phyloP scores from a whole-genome alignment of 2,888 invertebrate genomes.

The Andrena marginata region DNA sequence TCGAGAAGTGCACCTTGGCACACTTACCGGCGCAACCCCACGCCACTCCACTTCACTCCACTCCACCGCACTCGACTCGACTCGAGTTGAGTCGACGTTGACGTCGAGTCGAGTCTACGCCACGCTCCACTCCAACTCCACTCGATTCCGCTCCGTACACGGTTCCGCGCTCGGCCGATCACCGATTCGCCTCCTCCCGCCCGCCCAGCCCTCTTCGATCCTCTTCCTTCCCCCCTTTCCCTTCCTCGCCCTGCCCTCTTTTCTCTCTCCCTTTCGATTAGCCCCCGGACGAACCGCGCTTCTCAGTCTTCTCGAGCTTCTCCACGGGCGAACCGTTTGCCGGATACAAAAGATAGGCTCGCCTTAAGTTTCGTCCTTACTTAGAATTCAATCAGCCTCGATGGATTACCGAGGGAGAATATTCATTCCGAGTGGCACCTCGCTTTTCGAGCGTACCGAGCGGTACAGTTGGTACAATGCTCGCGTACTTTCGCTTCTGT shows the following conservation, averaged over 20 bases:
- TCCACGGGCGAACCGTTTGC: neutral
- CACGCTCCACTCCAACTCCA: constrained; percentile 36
- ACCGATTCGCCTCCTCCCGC: constrained; percentile 53
- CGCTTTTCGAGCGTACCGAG: neutral
- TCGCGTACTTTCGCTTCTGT: constrained; percentile 2
- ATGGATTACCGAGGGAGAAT: too few species aligned
- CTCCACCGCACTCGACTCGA: constrained; percentile 40
- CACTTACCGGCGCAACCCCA: constrained; percentile 82
- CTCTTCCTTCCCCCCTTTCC: constrained; percentile 48
- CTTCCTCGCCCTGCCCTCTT: constrained; percentile 58
- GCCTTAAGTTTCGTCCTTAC: neutral
- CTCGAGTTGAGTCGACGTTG: constrained; percentile 37
- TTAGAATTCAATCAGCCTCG: too few species aligned
- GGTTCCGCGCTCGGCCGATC: constrained; percentile 58
- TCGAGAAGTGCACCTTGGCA: constrained; percentile 85
- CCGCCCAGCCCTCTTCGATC: constrained; percentile 21
- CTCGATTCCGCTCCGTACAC: constrained; percentile 61
- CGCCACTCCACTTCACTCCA: constrained; percentile 60
- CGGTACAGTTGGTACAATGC: neutral
- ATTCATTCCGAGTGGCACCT: neutral
- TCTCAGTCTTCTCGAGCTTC: constrained; percentile 36
- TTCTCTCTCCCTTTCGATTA: constrained; percentile 38
- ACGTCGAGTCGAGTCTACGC: constrained; percentile 40
- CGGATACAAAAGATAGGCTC: neutral
- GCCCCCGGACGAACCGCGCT: constrained; percentile 8